These are phyloP conservation scores for Characodon lateralis DNA, from an alignment of 2,797 vertebrate genomes.

Conservation along the genomic window DNA sequence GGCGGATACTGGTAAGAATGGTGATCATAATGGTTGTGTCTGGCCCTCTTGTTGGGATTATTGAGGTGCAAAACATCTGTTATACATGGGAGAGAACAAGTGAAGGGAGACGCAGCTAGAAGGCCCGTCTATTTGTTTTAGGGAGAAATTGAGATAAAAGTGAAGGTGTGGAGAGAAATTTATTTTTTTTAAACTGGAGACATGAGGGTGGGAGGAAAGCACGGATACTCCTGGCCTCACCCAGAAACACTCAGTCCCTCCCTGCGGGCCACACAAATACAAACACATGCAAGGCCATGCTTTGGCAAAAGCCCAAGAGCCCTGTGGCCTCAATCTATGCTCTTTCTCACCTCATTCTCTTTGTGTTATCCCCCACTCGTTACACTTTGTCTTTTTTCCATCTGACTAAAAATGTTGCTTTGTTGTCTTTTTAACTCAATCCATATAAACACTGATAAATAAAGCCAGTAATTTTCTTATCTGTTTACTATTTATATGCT, in stretches of 20 bases:
- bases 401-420: conserved; percentile 43
- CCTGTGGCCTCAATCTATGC: conserved; percentile 58
- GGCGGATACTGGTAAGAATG: conserved; percentile 50
- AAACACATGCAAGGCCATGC: conserved; percentile 54
- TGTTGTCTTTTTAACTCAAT: conserved; percentile 28
- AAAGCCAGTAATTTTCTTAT: conserved; percentile 15
- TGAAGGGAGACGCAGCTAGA: conserved; percentile 23
- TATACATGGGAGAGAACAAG: conserved; percentile 32
- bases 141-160: conserved; percentile 29
- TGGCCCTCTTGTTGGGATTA: conserved; percentile 43
- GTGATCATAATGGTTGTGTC: conserved; percentile 39
- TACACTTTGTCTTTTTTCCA: conserved; percentile 63
- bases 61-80: conserved; percentile 26
- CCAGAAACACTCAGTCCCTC: conserved; percentile 63
- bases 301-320: conserved; percentile 71
- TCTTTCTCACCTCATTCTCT: conserved; percentile 58
- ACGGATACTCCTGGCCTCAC: conserved; percentile 47
- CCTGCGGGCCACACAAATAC: conserved; percentile 60
- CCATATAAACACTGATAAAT: conserved; percentile 35
- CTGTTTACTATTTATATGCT: not conserved
- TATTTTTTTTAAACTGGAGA: conserved; percentile 9
- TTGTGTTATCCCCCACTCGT: conserved; percentile 54
- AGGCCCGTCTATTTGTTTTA: conserved; percentile 48
- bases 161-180: conserved; percentile 41
- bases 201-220: conserved; percentile 33